Evolutionary conservation across 2,113 vertebrate species (phyloP).

Genomic region (Callospermophilus lateralis): DNA sequence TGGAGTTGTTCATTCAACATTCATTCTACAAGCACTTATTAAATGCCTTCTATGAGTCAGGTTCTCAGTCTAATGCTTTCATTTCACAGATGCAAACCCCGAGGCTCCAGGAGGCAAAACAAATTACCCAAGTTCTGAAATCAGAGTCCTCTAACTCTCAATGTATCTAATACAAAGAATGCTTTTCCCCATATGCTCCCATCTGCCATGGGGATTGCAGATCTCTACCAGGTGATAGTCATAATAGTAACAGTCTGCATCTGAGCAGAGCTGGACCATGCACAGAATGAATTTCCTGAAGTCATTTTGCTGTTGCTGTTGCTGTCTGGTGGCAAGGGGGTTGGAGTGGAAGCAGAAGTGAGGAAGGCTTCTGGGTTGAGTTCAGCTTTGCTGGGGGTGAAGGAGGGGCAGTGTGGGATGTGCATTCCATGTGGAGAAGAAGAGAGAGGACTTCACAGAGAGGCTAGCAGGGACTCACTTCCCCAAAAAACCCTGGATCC

Average conservation of each 20-base stretch:
- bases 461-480: background rate
- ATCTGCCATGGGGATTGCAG: background rate
- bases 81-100: background rate
- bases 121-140: background rate
- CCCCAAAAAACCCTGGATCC: background rate
- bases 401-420: background rate
- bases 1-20: background rate
- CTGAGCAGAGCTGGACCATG: background rate
- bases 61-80: background rate
- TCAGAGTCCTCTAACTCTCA: background rate
- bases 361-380: background rate
- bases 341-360: background rate
- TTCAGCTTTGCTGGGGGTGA: background rate
- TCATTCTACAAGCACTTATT: background rate
- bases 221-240: background rate
- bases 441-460: background rate
- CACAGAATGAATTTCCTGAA: background rate
- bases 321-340: background rate
- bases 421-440: background rate
- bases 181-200: background rate
- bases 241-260: no score
- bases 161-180: fast-evolving
- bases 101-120: background rate
- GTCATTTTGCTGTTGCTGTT: background rate
- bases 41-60: background rate